These are phyloP conservation scores for Misgurnus anguillicaudatus DNA, from an alignment of 2,113 vertebrate genomes.

Conservation along the genomic window DNA sequence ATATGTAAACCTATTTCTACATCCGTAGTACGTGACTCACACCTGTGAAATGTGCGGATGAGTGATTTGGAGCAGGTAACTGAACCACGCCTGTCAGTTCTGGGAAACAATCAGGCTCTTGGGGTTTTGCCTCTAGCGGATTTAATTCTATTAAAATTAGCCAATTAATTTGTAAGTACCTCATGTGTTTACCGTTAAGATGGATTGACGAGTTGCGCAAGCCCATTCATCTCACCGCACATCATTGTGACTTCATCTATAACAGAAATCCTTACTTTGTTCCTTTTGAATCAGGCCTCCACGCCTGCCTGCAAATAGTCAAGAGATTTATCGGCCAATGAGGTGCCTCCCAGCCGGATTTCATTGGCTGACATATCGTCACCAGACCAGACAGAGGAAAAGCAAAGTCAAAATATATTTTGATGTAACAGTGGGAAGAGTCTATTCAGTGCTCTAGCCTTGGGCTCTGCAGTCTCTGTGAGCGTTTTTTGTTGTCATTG, in stretches of 20 bases:
- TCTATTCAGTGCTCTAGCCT: constrained; percentile 50
- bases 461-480: constrained; percentile 53
- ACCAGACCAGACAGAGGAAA: constrained; percentile 57
- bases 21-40: too few relatives aligned
- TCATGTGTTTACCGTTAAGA: constrained; percentile 14
- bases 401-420: constrained; percentile 57
- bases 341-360: constrained; percentile 23
- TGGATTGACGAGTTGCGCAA: constrained; percentile 17
- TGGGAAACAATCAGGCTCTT: not conserved
- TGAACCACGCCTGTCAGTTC: constrained; percentile 25
- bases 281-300: constrained; percentile 36
- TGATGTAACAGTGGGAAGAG: constrained; percentile 61
- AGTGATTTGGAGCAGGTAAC: constrained; percentile 65
- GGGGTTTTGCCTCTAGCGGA: not conserved
- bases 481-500: constrained; percentile 37
- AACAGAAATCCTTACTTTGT: constrained; percentile 10
- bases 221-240: not conserved
- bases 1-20: too few relatives aligned
- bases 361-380: constrained; percentile 67
- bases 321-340: constrained; percentile 24
- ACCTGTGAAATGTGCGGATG: constrained; percentile 54
- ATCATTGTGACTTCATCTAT: not conserved
- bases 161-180: not conserved
- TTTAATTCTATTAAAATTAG: constrained; percentile 12
- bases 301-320: constrained; percentile 39